Evolutionary conservation across 2,888 invertebrate genomes (phyloP), one percentile per base, ranked within the genome.

Genomic region (Oscheius sp.): DNA sequence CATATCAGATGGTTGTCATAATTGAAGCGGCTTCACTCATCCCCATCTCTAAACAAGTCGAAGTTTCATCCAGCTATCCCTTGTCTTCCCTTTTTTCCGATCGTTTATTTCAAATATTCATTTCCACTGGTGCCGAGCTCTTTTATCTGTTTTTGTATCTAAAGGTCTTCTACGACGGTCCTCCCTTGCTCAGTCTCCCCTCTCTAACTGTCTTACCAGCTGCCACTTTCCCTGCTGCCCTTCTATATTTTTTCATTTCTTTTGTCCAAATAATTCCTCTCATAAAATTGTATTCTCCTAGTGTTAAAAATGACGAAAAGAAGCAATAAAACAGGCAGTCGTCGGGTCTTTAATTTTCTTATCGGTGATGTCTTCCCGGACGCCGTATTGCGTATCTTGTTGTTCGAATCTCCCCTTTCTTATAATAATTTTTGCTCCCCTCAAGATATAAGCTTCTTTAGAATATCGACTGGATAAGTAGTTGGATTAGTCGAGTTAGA

Each of bases 81-180:
- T 9, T 35, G 5, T 9, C 9, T 35, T 3, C 35, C 35, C 3
- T 35, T 89, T 99, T 99, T 89, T 95, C 95, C 6, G 80, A 77
- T 75, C 88, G 89, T 83, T 92, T 92, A 69, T 93, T 98, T 6
- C 90, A 99, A 61, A 98, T 97, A 89, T 91, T 92, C 76, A 97
- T 99, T 97, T 99, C 99, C 90, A 93, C 94, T 84, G 96, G 94
- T 63, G 99, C 99, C 90, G 99, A 99, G 90, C 92, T 95, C 2
- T 99, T 99, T 90, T 99, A 96, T 91, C 93, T 95, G 71, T 92
- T 94, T 84, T 91, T 99, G 46, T 99, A 99, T 90, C 91, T 98
- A 29, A 90, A 94, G 85, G 90, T 97, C 90, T 99, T 99, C 91
- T 94, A 94, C 79, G 92, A 93, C 87, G 96, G 96, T 87, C 82